phyloP scores from a whole-genome alignment of 2,888 invertebrate species.

The Xanthorhoe designata region DNA sequence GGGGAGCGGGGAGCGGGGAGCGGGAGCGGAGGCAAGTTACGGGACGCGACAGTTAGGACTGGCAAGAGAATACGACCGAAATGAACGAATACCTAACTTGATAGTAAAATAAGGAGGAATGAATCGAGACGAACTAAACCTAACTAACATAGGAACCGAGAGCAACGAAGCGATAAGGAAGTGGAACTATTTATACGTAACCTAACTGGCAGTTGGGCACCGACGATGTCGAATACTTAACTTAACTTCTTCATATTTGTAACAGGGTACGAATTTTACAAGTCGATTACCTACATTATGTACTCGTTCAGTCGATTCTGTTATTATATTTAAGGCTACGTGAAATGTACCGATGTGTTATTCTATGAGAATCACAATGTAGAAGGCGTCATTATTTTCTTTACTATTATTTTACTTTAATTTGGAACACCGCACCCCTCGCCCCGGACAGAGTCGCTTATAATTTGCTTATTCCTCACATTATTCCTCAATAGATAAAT shows the following conservation, averaged over 20 bases:
- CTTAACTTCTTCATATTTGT: slow-evolving; percentile 61
- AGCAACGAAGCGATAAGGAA: slow-evolving; percentile 54
- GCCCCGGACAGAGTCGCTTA: slow-evolving; percentile 76
- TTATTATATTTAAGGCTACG: slow-evolving; percentile 73
- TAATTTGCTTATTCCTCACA: slow-evolving; percentile 76
- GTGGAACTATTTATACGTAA: slow-evolving; percentile 67
- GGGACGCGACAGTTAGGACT: slow-evolving; percentile 47
- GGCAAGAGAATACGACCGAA: slow-evolving; percentile 57
- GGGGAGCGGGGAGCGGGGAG: slow-evolving; percentile 32
- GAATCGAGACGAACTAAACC: slow-evolving; percentile 77
- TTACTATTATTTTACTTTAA: slow-evolving; percentile 71
- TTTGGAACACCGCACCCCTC: slow-evolving; percentile 78
- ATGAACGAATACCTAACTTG: slow-evolving; percentile 54
- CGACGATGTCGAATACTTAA: slow-evolving; percentile 64
- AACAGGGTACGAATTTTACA: slow-evolving; percentile 69
- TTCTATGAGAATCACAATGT: slow-evolving; percentile 82
- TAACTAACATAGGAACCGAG: slow-evolving; percentile 81
- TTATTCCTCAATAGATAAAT: slow-evolving; percentile 81
- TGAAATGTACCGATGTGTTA: slow-evolving; percentile 78
- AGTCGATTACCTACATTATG: slow-evolving; percentile 65
- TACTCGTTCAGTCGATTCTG: slow-evolving; percentile 74
- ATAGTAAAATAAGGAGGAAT: slow-evolving; percentile 68
- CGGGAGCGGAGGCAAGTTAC: slow-evolving; percentile 39
- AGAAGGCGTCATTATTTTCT: slow-evolving; percentile 67
- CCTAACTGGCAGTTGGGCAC: slow-evolving; percentile 76